phyloP scores from a whole-genome alignment of 2,888 invertebrate species.

The Odontocerum albicorne region DNA sequence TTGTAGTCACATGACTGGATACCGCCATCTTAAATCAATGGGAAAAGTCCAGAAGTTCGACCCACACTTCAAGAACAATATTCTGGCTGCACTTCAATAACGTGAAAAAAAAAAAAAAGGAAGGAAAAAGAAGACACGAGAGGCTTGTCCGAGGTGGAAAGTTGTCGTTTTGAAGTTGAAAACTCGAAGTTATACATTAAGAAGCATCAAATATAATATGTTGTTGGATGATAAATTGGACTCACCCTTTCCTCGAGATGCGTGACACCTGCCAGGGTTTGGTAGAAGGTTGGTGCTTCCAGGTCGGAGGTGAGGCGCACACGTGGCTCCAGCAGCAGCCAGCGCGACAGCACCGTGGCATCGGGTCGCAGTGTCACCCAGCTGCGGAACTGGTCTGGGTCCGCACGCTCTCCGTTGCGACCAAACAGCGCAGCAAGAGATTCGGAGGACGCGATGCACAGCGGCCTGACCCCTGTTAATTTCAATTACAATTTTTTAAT shows the following conservation, averaged over 20 bases:
- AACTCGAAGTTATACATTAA: not conserved
- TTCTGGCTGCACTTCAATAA: too few species aligned
- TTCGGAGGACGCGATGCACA: conserved; percentile 16
- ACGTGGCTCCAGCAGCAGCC: conserved; percentile 74
- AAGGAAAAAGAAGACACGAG: too few species aligned
- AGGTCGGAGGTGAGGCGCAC: conserved; percentile 77
- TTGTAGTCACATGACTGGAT: too few species aligned
- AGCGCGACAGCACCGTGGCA: conserved; percentile 78
- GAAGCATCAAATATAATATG: not conserved
- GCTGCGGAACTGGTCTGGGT: conserved; percentile 73
- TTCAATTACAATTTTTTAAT: not conserved
- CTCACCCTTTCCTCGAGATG: conserved; percentile 76
- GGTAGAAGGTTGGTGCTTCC: conserved; percentile 90
- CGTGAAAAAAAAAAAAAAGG: too few species aligned
- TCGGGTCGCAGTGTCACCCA: conserved; percentile 78
- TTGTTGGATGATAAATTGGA: not conserved
- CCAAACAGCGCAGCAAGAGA: conserved; percentile 45
- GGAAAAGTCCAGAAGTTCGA: too few species aligned
- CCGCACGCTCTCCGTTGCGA: conserved; percentile 53
- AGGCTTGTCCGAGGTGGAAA: too few species aligned
- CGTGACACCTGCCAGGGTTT: conserved; percentile 91
- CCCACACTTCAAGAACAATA: too few species aligned
- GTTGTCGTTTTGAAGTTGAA: not conserved
- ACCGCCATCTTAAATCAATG: too few species aligned
- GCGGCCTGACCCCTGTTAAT: conserved; percentile 10